A percentile compares a stretch with the other conserved stretches of the same genome.
Conservation (phyloP, 37 sponge, comb jelly and placozoan genomes). For the Aphrocallistes beatrix region DNA sequence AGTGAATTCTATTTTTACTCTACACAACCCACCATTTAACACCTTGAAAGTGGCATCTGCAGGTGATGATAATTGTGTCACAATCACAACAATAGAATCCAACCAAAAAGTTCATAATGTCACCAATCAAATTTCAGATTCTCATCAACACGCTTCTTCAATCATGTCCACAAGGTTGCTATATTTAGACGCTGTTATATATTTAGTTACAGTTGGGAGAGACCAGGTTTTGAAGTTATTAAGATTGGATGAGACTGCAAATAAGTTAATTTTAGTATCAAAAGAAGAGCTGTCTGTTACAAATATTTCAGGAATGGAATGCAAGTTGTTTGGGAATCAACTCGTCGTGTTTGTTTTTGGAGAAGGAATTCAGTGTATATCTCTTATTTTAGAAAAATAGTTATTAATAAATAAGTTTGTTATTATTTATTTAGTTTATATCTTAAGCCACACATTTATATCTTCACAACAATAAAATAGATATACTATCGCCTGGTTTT, state of each 20-base stretch:
- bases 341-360: background rate
- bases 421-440: background rate
- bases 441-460: too few relatives aligned
- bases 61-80: background rate
- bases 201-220: background rate
- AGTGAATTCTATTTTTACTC: background rate
- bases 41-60: background rate
- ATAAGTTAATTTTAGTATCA: background rate
- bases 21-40: background rate
- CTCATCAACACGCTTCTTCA: background rate
- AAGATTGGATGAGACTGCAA: background rate
- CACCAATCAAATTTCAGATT: background rate
- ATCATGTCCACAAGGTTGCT: background rate
- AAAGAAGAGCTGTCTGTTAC: background rate
- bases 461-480: too few relatives aligned
- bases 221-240: background rate
- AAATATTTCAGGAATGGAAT: background rate
- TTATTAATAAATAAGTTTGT: background rate
- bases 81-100: background rate
- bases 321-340: background rate
- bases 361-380: background rate
- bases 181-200: background rate
- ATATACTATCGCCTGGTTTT: too few relatives aligned
- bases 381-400: background rate
- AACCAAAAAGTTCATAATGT: background rate